Base-by-base conservation (phyloP, 1,140 invertebrate species). In the Orussus abietinus region DNA sequence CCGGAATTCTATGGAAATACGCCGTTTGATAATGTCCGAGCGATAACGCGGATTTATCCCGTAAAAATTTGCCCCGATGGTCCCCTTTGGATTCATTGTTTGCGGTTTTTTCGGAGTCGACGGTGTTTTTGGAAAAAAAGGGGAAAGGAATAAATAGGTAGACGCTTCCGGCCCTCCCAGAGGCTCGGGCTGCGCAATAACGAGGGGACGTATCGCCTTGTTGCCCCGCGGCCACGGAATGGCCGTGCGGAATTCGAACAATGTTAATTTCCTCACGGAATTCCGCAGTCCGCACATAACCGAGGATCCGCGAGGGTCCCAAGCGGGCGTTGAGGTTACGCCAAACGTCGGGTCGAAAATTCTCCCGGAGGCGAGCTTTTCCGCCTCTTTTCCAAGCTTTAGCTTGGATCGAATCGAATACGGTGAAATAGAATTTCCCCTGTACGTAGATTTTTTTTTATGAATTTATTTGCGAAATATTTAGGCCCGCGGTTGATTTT, bases 191-290 rank as follows among this genome's bases (percentile, higher is more conserved):
- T 38, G 36, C 11, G 22, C n/a, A n/a, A n/a, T n/a, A n/a, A n/a
- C n/a, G n/a, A n/a, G n/a, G n/a, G n/a, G n/a, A n/a, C n/a, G n/a
- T n/a, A n/a, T n/a, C n/a, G n/a, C n/a, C n/a, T n/a, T n/a, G n/a
- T n/a, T n/a, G n/a, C n/a, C n/a, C n/a, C n/a, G n/a, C n/a, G n/a
- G n/a, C n/a, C n/a, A n/a, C n/a, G n/a, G n/a, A n/a, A 25, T n/a
- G 38, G 18, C 17, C 38, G 9, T 31, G 28, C 28, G 38, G 38
- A 40, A 40, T 40, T 21, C 38, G 38, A 40, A 31, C 38, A 40
- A 40, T 40, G 38, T 40, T 40, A 40, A 40, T 40, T 40, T 40
- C 38, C 20, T 13, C n/a, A 19, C 11, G 10, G 38, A 30, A 40
- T 40, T 40, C 11, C 12, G 38, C 26, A 40, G 32, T 40, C 32